phyloP scores from a whole-genome alignment of 1,140 invertebrate genomes.

The Mycetomoellerius zeteki region DNA sequence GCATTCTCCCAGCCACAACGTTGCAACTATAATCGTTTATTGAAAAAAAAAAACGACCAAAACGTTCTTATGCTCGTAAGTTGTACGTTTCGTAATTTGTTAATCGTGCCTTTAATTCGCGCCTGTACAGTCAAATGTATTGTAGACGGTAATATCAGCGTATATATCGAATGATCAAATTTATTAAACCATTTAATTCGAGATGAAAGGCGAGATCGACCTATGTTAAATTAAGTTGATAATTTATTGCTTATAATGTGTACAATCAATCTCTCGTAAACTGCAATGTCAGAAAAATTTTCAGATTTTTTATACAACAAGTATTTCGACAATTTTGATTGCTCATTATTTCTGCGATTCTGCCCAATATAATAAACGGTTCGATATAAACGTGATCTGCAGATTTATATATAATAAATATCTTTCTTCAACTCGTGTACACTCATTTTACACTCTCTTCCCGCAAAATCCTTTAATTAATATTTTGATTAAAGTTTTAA shows the following conservation, averaged over 20 bases:
- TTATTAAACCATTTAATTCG: constrained; percentile 50
- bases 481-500: not conserved
- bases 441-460: not conserved
- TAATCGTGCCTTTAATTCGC: constrained; percentile 53
- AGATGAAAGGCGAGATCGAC: not conserved
- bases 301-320: not conserved
- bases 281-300: not conserved
- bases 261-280: constrained; percentile 29
- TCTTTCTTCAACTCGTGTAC: not conserved
- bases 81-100: constrained; percentile 43
- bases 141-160: constrained; percentile 12
- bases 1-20: not conserved
- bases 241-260: constrained; percentile 21
- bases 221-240: constrained; percentile 29
- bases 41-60: not conserved
- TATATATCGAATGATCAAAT: constrained; percentile 31
- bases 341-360: constrained; percentile 9
- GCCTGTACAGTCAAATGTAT: not conserved
- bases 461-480: not conserved
- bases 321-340: not conserved
- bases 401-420: constrained; percentile 7
- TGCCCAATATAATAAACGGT: not conserved
- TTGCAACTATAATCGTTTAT: constrained; percentile 36
- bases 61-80: constrained; percentile 18
- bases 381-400: not conserved